Evolutionary conservation across 2,888 invertebrate species (phyloP), one percentile per base, ranked within the genome.

Genomic region (Trichogramma dendrolimi): DNA sequence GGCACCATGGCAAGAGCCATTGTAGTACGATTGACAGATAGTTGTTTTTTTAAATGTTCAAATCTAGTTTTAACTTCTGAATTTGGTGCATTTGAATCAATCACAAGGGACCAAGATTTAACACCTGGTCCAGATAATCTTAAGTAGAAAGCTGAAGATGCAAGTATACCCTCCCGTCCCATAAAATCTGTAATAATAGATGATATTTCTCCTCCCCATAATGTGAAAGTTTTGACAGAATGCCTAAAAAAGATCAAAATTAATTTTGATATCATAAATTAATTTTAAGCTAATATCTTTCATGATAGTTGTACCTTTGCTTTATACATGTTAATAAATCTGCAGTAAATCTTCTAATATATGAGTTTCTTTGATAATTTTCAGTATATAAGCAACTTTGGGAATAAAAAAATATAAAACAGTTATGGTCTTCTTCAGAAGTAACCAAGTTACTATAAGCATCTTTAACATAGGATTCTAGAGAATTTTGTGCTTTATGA

Each of bases 101-200:
- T 38, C 39, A 57, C 57, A 50, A 57, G 42, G 6, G 57, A 57
- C 49, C 49, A 57, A 6, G 57, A 50, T 6, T 50, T 7, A 4
- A 57, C 11, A 2, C 49, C 57, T 38, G 50, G 42, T 10, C 57
- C 57, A 38, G 49, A 50, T 48, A 57, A 42, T 50, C 50, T 57
- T 38, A 57, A 6, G 39, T 7, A 2, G n/a, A 43, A 4, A 6
- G n/a, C n/a, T 43, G 49, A 50, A 38, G 43, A 4, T 42, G 6
- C 7, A 38, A 3, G 2, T 38, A 11, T 38, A 43, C 14, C 43
- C n/a, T 38, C 6, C 27, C 39, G n/a, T 11, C 11, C 39, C 39
- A 44, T 40, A 40, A 58, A 6, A 11, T 50, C 10, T 11, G 58
- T 58, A 11, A 39, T 39, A 6, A 57, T 57, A 6, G 27, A 4